Conservation (phyloP, 1,140 invertebrate genomes). For the Nebria ingens region DNA sequence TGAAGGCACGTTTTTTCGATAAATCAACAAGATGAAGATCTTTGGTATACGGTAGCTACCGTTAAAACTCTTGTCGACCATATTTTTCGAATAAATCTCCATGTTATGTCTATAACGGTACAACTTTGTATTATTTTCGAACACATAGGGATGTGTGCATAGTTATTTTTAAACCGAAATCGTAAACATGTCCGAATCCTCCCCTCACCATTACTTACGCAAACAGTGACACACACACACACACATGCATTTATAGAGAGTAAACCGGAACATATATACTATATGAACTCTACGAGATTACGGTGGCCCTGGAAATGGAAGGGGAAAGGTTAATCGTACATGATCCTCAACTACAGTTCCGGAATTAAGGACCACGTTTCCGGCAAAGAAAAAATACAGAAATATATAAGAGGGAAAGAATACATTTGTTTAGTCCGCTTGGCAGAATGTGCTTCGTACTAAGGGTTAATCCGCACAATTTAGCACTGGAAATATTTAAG, state of each 20-base stretch:
- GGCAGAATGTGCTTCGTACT: neutral
- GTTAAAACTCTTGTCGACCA: neutral
- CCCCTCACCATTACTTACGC: neutral
- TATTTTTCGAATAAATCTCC: conserved; percentile 4
- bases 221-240: neutral
- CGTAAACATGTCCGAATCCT: neutral
- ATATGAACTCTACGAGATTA: neutral
- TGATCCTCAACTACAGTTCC: neutral
- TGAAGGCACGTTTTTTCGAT: conserved; percentile 1
- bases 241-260: neutral
- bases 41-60: too few relatives aligned
- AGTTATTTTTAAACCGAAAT: too few relatives aligned
- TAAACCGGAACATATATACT: neutral
- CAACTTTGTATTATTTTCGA: neutral
- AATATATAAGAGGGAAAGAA: neutral
- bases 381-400: neutral
- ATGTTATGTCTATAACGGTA: conserved; percentile 3
- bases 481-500: neutral
- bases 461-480: neutral
- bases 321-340: neutral
- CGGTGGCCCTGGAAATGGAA: neutral
- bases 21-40: conserved; percentile 1
- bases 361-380: neutral
- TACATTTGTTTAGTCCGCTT: too few relatives aligned
- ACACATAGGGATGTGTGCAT: too few relatives aligned